Evolutionary conservation across 2,797 vertebrate genomes (phyloP).

Genomic region (Cottoperca gobio): DNA sequence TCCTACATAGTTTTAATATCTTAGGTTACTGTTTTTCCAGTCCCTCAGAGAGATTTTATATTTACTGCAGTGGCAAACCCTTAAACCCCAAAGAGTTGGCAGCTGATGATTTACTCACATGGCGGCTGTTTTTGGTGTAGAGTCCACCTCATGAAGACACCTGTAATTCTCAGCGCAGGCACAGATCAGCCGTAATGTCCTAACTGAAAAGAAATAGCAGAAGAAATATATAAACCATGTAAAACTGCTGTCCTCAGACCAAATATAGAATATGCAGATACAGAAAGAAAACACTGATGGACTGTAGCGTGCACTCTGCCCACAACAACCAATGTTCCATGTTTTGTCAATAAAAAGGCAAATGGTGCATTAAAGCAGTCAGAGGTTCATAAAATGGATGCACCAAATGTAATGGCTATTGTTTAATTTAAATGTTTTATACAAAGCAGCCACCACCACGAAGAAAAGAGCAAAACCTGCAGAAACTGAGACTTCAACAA

Average conservation of each 20-base stretch:
- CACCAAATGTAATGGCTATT: not conserved
- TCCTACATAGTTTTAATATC: not conserved
- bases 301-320: not conserved
- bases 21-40: not conserved
- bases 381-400: not conserved
- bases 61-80: not conserved
- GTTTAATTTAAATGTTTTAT: not conserved
- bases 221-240: not conserved
- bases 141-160: constrained; percentile 75
- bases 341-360: not conserved
- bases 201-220: constrained; percentile 75
- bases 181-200: constrained; percentile 91
- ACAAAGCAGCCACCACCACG: not conserved
- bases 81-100: not conserved
- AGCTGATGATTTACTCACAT: constrained; percentile 87
- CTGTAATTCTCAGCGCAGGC: constrained; percentile 93
- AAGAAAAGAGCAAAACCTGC: not conserved
- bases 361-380: not conserved
- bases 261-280: not conserved
- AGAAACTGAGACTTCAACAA: not conserved
- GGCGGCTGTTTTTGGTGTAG: constrained; percentile 79
- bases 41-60: not conserved
- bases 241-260: not conserved
- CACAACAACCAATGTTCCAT: not conserved
- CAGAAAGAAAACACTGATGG: not conserved